Evolutionary conservation across 1,140 invertebrate species (phyloP).

Genomic region (Bombus picipes): DNA sequence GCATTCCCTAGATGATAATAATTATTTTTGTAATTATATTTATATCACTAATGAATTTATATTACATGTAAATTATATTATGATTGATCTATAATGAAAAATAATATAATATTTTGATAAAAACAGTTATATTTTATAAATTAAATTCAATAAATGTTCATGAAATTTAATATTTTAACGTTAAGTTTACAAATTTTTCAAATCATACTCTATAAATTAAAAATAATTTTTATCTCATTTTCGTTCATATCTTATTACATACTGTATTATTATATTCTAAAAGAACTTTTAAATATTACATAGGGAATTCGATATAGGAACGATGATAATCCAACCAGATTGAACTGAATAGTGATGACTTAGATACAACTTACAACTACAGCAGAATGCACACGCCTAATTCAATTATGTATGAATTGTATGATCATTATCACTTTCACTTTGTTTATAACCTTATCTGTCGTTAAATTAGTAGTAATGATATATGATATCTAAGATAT

Average conservation of each 20-base stretch:
- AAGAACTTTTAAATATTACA: background rate
- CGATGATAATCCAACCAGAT: background rate
- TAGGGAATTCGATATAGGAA: conserved; percentile 44
- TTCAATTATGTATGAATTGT: conserved; percentile 34
- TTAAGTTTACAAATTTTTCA: background rate
- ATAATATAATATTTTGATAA: background rate
- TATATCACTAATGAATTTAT: background rate
- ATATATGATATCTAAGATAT: conserved; percentile 21
- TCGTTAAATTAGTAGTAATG: conserved; percentile 30
- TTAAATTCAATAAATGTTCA: background rate
- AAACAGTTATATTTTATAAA: background rate
- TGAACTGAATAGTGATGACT: background rate
- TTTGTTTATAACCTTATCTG: conserved; percentile 41
- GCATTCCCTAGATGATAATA: conserved; percentile 31
- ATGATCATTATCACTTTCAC: conserved; percentile 56
- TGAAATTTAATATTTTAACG: background rate
- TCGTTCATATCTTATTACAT: background rate
- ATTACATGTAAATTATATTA: background rate
- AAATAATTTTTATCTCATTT: background rate
- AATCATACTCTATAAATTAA: background rate
- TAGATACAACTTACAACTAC: conserved; percentile 19
- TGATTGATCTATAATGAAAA: background rate
- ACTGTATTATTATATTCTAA: background rate
- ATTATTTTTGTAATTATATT: background rate
- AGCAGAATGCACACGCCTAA: conserved; percentile 29